A percentile compares a stretch with the other conserved stretches of the same genome.
Evolutionary conservation across 2,888 invertebrate genomes (phyloP).

Genomic region (Epinotia bilunana): DNA sequence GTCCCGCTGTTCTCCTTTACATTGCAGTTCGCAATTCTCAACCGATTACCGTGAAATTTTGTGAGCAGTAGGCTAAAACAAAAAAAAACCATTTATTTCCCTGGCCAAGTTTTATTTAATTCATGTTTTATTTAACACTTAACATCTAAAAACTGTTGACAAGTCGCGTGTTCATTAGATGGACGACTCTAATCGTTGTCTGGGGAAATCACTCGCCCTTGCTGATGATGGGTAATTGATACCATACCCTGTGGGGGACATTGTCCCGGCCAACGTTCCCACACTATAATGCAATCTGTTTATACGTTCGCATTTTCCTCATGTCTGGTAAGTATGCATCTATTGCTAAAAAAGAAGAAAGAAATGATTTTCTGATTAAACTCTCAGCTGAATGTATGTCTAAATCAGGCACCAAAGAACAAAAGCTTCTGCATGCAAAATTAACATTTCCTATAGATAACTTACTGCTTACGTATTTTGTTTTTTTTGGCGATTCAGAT

Average conservation of each 20-base stretch:
- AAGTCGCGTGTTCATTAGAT: slow-evolving; percentile 71
- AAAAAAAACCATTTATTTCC: too few relatives aligned
- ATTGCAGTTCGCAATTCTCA: too few relatives aligned
- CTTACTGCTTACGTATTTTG: too few relatives aligned
- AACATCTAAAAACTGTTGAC: slow-evolving; percentile 57
- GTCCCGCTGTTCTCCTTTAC: too few relatives aligned
- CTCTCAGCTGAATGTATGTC: too few relatives aligned
- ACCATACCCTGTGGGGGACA: slow-evolving; percentile 51
- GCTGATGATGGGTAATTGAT: slow-evolving; percentile 63
- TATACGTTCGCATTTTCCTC: neutral
- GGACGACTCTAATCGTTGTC: slow-evolving; percentile 66
- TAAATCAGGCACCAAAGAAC: too few relatives aligned
- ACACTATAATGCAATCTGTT: slow-evolving; percentile 46
- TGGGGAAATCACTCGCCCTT: slow-evolving; percentile 69
- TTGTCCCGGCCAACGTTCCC: slow-evolving; percentile 46
- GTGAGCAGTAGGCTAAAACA: too few relatives aligned
- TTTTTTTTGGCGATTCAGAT: too few relatives aligned
- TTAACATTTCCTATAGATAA: too few relatives aligned
- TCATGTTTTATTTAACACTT: neutral
- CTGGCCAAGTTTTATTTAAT: neutral
- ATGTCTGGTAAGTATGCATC: neutral
- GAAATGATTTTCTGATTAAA: too few relatives aligned
- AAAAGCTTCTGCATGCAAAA: too few relatives aligned
- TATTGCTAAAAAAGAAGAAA: neutral
- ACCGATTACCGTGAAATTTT: too few relatives aligned